phyloP scores from a whole-genome alignment of 2,113 vertebrate genomes.

The Protomyctophum bolini region DNA sequence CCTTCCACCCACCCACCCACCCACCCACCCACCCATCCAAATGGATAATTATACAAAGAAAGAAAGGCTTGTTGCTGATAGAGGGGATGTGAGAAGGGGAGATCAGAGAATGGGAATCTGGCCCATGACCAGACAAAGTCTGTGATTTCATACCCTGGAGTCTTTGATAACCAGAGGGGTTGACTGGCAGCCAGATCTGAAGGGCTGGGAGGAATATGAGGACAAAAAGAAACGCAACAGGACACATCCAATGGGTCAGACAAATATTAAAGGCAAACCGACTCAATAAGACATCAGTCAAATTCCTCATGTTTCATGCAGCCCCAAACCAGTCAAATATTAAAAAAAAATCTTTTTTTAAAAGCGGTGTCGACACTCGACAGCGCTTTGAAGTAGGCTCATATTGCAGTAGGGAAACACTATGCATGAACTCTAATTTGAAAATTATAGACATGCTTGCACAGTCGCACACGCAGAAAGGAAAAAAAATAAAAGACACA shows the following conservation, averaged over 20 bases:
- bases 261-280: constrained; percentile 60
- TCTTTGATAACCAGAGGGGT: constrained; percentile 64
- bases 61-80: constrained; percentile 24
- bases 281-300: constrained; percentile 69
- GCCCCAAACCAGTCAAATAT: constrained; percentile 9
- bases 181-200: constrained; percentile 72
- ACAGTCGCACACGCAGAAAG: neutral
- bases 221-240: constrained; percentile 65
- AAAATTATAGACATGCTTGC: constrained; percentile 3
- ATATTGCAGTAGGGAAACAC: neutral
- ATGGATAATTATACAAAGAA: constrained; percentile 21
- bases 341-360: neutral
- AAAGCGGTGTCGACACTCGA: constrained; percentile 12
- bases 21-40: constrained; percentile 11
- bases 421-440: neutral
- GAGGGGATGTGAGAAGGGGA: constrained; percentile 41
- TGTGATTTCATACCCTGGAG: constrained; percentile 64
- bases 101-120: constrained; percentile 64
- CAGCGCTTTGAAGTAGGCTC: constrained; percentile 19
- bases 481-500: neutral
- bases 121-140: constrained; percentile 49
- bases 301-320: constrained; percentile 19
- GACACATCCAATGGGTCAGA: constrained; percentile 58
- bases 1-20: constrained; percentile 2
- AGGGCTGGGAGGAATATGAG: constrained; percentile 39